These are phyloP conservation scores for Hemaris fuciformis DNA, from an alignment of 2,888 invertebrate species.

Conservation along the genomic window DNA sequence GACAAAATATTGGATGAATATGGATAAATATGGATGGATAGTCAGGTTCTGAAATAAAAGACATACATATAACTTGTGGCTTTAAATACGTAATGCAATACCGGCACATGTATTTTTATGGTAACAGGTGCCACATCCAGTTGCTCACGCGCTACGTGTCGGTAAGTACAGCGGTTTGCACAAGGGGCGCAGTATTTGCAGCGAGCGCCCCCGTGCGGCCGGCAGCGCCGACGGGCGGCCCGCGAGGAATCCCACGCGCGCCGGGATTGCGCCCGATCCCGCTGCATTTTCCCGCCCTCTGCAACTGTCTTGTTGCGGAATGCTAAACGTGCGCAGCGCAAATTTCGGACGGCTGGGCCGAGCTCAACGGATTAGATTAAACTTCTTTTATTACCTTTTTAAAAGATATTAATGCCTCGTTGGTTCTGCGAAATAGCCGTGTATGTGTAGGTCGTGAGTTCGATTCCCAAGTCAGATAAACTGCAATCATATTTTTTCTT, in stretches of 20 bases:
- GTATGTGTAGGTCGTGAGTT: too few relatives aligned
- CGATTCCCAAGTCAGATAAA: too few relatives aligned
- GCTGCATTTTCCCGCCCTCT: slow-evolving; percentile 13
- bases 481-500: too few relatives aligned
- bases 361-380: neutral
- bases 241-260: slow-evolving; percentile 11
- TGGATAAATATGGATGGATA: too few relatives aligned
- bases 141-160: neutral
- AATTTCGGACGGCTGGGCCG: slow-evolving; percentile 6
- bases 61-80: too few relatives aligned
- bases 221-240: slow-evolving; percentile 1
- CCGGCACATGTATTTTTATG: neutral
- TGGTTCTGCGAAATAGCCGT: too few relatives aligned
- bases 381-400: neutral
- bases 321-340: slow-evolving; percentile 9
- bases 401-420: neutral
- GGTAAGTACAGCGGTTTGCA: neutral
- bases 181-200: slow-evolving; percentile 5
- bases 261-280: slow-evolving; percentile 12
- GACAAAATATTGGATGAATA: too few relatives aligned
- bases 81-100: too few relatives aligned
- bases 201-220: neutral
- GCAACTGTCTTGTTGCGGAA: slow-evolving; percentile 14
- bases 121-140: neutral
- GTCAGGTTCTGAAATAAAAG: too few relatives aligned